Evolutionary conservation across 64 coral and sea anemone genomes (phyloP), one percentile per base, ranked within the genome.

Genomic region (Montipora capricornis): DNA sequence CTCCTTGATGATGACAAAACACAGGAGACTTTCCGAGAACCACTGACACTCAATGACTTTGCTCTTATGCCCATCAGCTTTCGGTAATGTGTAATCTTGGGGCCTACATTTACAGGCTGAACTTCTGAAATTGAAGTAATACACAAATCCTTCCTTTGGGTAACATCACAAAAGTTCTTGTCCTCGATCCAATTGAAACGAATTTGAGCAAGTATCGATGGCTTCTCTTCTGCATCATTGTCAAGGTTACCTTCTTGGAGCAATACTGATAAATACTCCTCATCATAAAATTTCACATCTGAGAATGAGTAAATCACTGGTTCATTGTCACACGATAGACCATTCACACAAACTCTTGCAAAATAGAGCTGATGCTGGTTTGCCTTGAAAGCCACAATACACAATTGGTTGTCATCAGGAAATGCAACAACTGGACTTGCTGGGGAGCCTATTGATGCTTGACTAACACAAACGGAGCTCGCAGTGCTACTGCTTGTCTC

Each of bases 21-120:
- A 93, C 96, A 95, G 0, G 93, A 46, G 3, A 98, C 94, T 78
- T 98, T 98, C 20, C 96, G 92, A 8, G 80, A 81, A 67, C 96
- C 96, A 93, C 96, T 98, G 6, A 98, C 96, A 73, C 83, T 37
- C 15, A 98, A 49, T n/a, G 96, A 95, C 67, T 75, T 91, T 45
- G 93, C 82, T 79, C 75, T 78, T 80, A 95, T 89, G 5, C 74
- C 96, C 73, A 50, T 66, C 17, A 98, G 80, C 44, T 87, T 95
- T 45, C 94, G 83, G 73, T 74, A 98, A 62, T 93, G 94, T 11
- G 94, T 95, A 26, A 98, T 44, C 58, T 68, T 93, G 47, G 94
- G 29, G 19, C 88, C 96, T 57, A 98, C 50, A 57, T 92, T 75
- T 12, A 24, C 37, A 46, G 71, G 55, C 13, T 73, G 71, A 37